Base-by-base conservation (phyloP, 2,888 invertebrate genomes). In the Chromoteleia sp. region DNA sequence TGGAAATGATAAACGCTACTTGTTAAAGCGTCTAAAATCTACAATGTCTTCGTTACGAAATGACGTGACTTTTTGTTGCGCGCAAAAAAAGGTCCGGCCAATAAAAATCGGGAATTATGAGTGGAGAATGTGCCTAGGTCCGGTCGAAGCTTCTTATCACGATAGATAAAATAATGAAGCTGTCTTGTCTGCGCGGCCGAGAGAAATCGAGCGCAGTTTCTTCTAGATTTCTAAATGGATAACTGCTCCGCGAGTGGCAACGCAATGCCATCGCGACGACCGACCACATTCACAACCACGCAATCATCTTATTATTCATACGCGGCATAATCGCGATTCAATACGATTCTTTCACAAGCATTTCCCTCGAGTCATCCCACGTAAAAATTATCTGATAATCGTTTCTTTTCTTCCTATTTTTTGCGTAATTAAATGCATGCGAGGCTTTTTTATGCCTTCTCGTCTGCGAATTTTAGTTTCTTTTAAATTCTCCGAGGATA, bases 211-310 rank as follows among this genome's bases (percentile, higher is more conserved):
- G 63, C 82, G 71, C 29, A 39, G 67, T 79, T 79, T 76, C 82
- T 73, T 79, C 61, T 71, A 82, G 82, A 81, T 83, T 83, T 84
- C 84, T 76, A 83, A 80, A 84, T 84, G 83, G 82, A 84, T 83
- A 73, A 83, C 56, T 63, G 65, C 77, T 43, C 54, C 71, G 12
- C 56, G 76, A 61, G 74, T 73, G 73, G 83, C 81, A 74, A 82
- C 68, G 84, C 80, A 84, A 83, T 83, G 76, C 74, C 73, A 83
- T 82, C 81, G 63, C 54, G 79, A 82, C 82, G 76, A 77, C 48
- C 83, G 70, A 52, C 79, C 56, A 80, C 79, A 81, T 82, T 82
- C 79, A 54, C 78, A 74, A 61, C 77, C 77, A 70, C 74, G 77
- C 80, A 84, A 82, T 80, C 68, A 61, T 79, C 67, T 81, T 76